Base-by-base conservation (phyloP, 2,888 invertebrate genomes). In the Drosophila sordidula region DNA sequence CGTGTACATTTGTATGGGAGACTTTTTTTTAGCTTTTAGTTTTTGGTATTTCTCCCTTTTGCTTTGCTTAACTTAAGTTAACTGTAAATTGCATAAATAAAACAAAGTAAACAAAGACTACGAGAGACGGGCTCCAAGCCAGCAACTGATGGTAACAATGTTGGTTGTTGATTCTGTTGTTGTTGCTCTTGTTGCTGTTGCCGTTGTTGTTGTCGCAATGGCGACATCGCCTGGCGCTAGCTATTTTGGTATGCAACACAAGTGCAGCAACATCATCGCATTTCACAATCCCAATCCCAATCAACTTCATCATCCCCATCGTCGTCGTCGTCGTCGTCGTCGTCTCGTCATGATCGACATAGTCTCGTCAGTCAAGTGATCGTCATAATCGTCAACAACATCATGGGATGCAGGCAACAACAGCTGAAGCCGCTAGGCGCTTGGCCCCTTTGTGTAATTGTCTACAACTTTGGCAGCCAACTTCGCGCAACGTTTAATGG, bases 1-100 rank as follows among this genome's bases (percentile, higher is more conserved):
- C 45, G 32, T 42, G 32, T 29, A 18, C 11, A 6, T 45, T n/a
- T 39, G 44, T 50, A 26, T 66, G 25, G 25, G 26, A 41, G 14
- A 18, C 3, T 55, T 49, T 22, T 41, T 44, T 41, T 51, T 36
- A 51, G 11, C 47, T 58, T 47, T 25, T 45, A 39, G 32, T 51
- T 41, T 57, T 64, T 66, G 54, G 44, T 54, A 34, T 70, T 50
- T 62, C 55, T 65, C 59, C 70, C 78, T 74, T 77, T 67, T 64
- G 56, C 55, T 47, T 73, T 62, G 63, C 63, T 36, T 51, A 49
- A 38, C 61, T 58, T 72, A 39, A 26, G 61, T 55, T 88, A 88
- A 88, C 88, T 89, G 88, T 88, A 87, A 87, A 81, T 80, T 77
- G 86, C 64, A 90, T 90, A 83, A 87, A 89, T 83, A 81, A 85